A percentile compares a stretch with the other conserved stretches of the same genome.
phyloP scores from a whole-genome alignment of 1,140 invertebrate genomes.

The Drosophila sproati region DNA sequence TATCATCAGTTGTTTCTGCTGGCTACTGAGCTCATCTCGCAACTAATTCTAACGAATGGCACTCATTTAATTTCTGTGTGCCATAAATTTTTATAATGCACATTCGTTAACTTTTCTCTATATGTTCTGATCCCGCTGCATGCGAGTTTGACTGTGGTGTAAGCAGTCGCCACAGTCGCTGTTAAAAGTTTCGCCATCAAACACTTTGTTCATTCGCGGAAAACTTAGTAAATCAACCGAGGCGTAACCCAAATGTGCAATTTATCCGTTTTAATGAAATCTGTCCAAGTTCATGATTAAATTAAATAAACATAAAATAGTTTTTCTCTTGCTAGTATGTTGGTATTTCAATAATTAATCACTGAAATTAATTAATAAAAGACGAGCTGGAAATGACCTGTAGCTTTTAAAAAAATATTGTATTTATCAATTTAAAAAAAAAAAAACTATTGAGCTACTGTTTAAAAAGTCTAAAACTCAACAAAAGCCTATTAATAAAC shows the following conservation, averaged over 20 bases:
- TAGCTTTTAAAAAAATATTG: too few species aligned
- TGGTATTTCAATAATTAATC: too few species aligned
- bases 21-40: slow-evolving; percentile 61
- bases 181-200: slow-evolving; percentile 29
- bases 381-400: too few species aligned
- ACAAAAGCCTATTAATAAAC: too few species aligned
- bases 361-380: too few species aligned
- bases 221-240: slow-evolving; percentile 29
- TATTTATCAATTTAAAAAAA: too few species aligned
- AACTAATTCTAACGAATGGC: slow-evolving; percentile 74
- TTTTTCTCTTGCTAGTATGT: too few species aligned
- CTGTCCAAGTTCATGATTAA: too few species aligned
- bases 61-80: slow-evolving; percentile 75
- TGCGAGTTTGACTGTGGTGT: slow-evolving; percentile 36
- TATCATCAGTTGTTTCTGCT: slow-evolving; percentile 14
- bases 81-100: slow-evolving; percentile 77
- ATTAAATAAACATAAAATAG: too few species aligned
- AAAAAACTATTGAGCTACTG: too few species aligned
- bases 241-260: background rate
- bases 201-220: slow-evolving; percentile 60
- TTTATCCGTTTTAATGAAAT: background rate
- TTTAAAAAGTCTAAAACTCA: too few species aligned
- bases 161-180: slow-evolving; percentile 45
- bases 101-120: slow-evolving; percentile 42
- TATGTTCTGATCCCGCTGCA: slow-evolving; percentile 22